These are phyloP conservation scores for Agrotis puta DNA, from an alignment of 2,888 invertebrate genomes.

Conservation along the genomic window DNA sequence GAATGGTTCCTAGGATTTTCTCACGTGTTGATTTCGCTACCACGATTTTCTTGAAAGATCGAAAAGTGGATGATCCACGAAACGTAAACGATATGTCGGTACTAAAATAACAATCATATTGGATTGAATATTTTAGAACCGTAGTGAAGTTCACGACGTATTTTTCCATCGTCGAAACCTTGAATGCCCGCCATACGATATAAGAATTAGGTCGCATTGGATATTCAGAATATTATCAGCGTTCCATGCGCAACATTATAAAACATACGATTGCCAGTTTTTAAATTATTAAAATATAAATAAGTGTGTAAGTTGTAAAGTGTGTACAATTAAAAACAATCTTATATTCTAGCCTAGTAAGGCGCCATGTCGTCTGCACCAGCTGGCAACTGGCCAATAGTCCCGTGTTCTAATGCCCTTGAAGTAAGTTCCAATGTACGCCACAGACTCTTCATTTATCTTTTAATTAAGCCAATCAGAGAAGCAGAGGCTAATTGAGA, in stretches of 20 bases:
- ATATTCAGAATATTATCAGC: slow-evolving; percentile 46
- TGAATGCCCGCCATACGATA: slow-evolving; percentile 56
- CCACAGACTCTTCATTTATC: slow-evolving; percentile 44
- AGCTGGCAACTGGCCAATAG: slow-evolving; percentile 75
- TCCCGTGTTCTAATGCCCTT: slow-evolving; percentile 70
- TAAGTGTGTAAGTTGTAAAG: slow-evolving; percentile 19
- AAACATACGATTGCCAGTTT: slow-evolving; percentile 15
- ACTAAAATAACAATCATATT: slow-evolving; percentile 28
- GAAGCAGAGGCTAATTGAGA: slow-evolving; percentile 8
- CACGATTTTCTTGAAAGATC: slow-evolving; percentile 16
- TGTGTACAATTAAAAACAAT: slow-evolving; percentile 53
- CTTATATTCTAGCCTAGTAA: slow-evolving; percentile 63
- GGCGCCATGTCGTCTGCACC: slow-evolving; percentile 79
- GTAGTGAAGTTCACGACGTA: slow-evolving; percentile 28
- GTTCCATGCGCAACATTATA: slow-evolving; percentile 16
- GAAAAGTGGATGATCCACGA: slow-evolving; percentile 10
- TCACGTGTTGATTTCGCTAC: slow-evolving; percentile 16
- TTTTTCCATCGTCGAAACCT: slow-evolving; percentile 59
- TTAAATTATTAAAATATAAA: slow-evolving; percentile 18
- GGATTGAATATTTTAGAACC: slow-evolving; percentile 31
- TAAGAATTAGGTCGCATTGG: slow-evolving; percentile 57
- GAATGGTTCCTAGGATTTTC: slow-evolving; percentile 23
- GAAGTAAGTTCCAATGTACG: slow-evolving; percentile 53
- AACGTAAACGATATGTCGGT: slow-evolving; percentile 18
- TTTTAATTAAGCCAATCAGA: slow-evolving; percentile 40